Percentiles rank a stretch among this genome's conserved stretches.
Conservation (phyloP, 1,140 invertebrate genomes). For the Choristoneura fumiferana region DNA sequence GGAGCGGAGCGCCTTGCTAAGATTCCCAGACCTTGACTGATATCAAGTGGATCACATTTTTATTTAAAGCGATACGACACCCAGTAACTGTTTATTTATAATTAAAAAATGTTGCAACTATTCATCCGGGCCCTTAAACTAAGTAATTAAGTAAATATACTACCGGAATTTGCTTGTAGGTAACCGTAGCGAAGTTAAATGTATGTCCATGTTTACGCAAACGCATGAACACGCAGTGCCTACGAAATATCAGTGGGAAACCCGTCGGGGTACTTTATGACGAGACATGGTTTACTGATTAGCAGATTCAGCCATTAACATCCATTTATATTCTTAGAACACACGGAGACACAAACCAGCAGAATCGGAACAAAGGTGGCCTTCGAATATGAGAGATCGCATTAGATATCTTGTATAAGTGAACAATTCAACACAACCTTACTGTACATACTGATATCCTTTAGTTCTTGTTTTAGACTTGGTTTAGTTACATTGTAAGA, state of each 20-base stretch:
- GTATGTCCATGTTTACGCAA: not conserved
- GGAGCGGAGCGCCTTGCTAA: not conserved
- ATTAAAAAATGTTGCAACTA: too few species aligned
- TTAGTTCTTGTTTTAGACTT: too few species aligned
- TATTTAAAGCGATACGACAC: not conserved
- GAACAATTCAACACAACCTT: too few species aligned
- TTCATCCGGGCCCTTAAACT: too few species aligned
- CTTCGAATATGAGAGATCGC: not conserved
- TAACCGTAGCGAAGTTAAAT: too few species aligned
- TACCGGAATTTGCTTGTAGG: too few species aligned
- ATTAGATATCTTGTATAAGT: too few species aligned
- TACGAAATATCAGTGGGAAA: not conserved
- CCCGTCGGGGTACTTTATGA: not conserved
- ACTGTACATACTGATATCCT: too few species aligned
- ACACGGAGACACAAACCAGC: not conserved
- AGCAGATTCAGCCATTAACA: not conserved
- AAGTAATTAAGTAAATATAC: too few species aligned
- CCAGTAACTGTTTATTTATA: too few species aligned
- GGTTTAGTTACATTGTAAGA: too few species aligned
- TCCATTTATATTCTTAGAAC: slow-evolving; percentile 11
- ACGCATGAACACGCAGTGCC: not conserved
- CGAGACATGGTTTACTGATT: slow-evolving; percentile 11
- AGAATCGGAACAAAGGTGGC: not conserved
- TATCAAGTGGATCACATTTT: not conserved
- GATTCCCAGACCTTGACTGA: not conserved